A percentile compares a stretch with the other conserved stretches of the same genome.
Evolutionary conservation across 37 sponge, comb jelly and placozoan species (phyloP).

Genomic region (Lycopodina hypogea): DNA sequence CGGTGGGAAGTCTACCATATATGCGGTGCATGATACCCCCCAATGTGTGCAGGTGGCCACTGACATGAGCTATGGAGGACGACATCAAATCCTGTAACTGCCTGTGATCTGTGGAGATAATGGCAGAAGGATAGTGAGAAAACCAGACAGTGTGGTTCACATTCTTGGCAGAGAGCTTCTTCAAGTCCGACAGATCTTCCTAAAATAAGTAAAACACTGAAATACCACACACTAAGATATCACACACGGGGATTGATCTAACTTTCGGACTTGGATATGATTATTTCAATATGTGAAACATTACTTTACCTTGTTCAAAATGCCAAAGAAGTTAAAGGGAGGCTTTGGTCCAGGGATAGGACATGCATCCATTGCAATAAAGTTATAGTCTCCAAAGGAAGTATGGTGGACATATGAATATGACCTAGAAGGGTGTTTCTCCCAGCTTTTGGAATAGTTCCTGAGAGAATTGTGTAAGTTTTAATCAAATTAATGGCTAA

Average conservation of each 20-base stretch:
- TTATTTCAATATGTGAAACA: neutral
- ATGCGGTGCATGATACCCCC: constrained; percentile 34
- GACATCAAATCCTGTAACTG: constrained; percentile 48
- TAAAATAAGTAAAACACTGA: too few relatives aligned
- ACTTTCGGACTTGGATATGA: too few relatives aligned
- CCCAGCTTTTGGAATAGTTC: constrained; percentile 49
- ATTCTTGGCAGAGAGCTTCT: neutral
- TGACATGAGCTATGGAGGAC: constrained; percentile 66
- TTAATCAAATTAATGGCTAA: too few relatives aligned
- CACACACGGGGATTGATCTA: too few relatives aligned
- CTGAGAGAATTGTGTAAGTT: constrained; percentile 7
- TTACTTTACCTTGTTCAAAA: constrained; percentile 65
- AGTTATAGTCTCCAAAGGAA: constrained; percentile 71
- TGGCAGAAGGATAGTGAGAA: constrained; percentile 80
- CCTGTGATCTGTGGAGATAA: constrained; percentile 52
- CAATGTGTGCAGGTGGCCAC: constrained; percentile 87
- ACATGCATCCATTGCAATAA: constrained; percentile 80
- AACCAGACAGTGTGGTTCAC: constrained; percentile 79
- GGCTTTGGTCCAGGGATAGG: constrained; percentile 76
- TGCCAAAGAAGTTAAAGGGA: constrained; percentile 93
- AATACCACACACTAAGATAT: too few relatives aligned
- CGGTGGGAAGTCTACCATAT: constrained; percentile 68
- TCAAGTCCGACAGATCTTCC: constrained; percentile 33
- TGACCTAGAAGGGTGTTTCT: constrained; percentile 27
- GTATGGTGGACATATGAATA: constrained; percentile 62